These are phyloP conservation scores for Tapirus indicus DNA, from an alignment of 2,797 vertebrate species.

Conservation along the genomic window DNA sequence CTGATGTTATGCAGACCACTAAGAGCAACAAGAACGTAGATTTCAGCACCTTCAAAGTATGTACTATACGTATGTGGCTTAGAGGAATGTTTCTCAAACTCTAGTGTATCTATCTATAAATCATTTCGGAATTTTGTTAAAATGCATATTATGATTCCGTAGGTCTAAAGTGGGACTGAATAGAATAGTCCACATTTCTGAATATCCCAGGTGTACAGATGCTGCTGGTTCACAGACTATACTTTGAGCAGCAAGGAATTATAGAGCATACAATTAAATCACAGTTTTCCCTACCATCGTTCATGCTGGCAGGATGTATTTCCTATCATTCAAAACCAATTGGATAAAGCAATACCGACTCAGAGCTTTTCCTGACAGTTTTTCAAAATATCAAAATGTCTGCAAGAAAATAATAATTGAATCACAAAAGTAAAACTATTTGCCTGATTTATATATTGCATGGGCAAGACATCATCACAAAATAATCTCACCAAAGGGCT, in stretches of 20 bases:
- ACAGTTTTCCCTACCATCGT: background rate
- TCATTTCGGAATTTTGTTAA: background rate
- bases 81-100: background rate
- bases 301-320: background rate
- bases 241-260: background rate
- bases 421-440: conserved; percentile 17
- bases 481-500: background rate
- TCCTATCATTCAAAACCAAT: background rate
- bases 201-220: background rate
- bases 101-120: background rate
- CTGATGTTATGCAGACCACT: background rate
- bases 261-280: background rate
- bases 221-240: background rate
- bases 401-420: background rate
- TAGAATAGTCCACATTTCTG: background rate
- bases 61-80: background rate
- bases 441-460: background rate
- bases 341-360: background rate
- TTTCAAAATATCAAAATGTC: background rate
- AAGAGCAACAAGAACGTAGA: background rate
- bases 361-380: background rate
- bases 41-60: conserved; percentile 56
- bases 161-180: background rate
- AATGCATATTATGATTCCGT: background rate
- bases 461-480: background rate